A percentile compares a stretch with the other conserved stretches of the same genome.
Conservation (phyloP, 30 jellyfish, hydroid and myxozoan genomes). For the Sanderia malayensis region DNA sequence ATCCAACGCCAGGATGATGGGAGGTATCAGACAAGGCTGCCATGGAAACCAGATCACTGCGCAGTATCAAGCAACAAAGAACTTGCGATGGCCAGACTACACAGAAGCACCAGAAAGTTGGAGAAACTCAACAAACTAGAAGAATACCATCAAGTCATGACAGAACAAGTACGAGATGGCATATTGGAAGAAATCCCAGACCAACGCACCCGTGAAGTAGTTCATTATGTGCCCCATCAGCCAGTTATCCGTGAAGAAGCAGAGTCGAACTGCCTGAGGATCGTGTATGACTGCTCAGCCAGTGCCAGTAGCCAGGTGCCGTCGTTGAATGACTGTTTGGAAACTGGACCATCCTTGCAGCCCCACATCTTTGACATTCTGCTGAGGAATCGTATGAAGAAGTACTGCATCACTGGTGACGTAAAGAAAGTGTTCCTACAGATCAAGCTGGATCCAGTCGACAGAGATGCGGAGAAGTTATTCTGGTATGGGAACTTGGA, state of each 20-base stretch:
- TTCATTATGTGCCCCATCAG: constrained; percentile 71
- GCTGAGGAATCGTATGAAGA: constrained; percentile 64
- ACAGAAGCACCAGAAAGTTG: constrained; percentile 52
- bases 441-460: constrained; percentile 39
- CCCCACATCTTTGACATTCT: constrained; percentile 53
- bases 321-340: constrained; percentile 76
- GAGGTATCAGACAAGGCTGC: constrained; percentile 28
- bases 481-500: constrained; percentile 58
- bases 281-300: constrained; percentile 71
- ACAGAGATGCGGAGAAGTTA: constrained; percentile 75
- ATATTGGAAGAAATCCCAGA: constrained; percentile 62
- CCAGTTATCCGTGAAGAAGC: constrained; percentile 68
- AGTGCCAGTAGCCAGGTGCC: constrained; percentile 39
- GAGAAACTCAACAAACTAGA: constrained; percentile 39
- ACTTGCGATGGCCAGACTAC: constrained; percentile 57
- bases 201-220: constrained; percentile 52
- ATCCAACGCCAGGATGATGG: constrained; percentile 53
- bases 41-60: constrained; percentile 46
- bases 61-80: constrained; percentile 46
- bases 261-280: constrained; percentile 47
- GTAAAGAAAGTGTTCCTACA: constrained; percentile 76
- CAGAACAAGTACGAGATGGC: constrained; percentile 70
- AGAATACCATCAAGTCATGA: constrained; percentile 55
- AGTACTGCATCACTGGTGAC: constrained; percentile 66
- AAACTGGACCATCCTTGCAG: constrained; percentile 77